Evolutionary conservation across 2,888 invertebrate species (phyloP), one percentile per base, ranked within the genome.

Genomic region (Oligia strigilis): DNA sequence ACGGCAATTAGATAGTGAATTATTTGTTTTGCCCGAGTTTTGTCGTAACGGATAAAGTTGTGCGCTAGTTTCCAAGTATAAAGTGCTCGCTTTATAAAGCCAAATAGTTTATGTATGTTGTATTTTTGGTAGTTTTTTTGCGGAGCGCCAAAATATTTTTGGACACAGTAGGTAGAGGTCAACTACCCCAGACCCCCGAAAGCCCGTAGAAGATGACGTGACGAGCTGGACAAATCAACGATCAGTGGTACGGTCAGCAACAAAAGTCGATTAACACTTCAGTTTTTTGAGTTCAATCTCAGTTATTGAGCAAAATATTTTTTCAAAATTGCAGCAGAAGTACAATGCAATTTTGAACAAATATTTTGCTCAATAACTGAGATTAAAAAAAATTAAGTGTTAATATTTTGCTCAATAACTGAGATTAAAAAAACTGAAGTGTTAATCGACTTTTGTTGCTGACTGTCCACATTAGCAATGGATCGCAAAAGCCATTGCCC

Each of bases 1-100:
- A 85, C 66, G 78, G 80, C 88, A 87, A 88, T 87, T 89, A 89
- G 79, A 74, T 78, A 40, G 84, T 88, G 87, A 88, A 78, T 76
- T 88, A 88, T 88, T 80, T 87, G 87, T 84, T 87, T 87, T 88
- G 78, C 79, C 71, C 67, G 80, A 88, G 81, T 88, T 88, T 80
- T 76, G 85, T 88, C 82, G 87, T 87, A 73, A 88, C 77, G 83
- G 72, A 83, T 85, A 81, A 88, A 88, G 80, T 88, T 88, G 78
- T 87, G 78, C 70, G 69, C 72, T 76, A 82, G 88, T 84, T 86
- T 23, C 74, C 66, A 80, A 88, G 78, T 88, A 87, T 75, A 73
- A 84, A 87, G 87, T 84, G 79, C 76, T 84, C 60, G 49, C 65
- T 81, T 84, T 78, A 58, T 83, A 78, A 69, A 83, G 79, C 77